These are phyloP conservation scores for Leptopterna dolabrata DNA, from an alignment of 2,888 invertebrate species.

Conservation along the genomic window DNA sequence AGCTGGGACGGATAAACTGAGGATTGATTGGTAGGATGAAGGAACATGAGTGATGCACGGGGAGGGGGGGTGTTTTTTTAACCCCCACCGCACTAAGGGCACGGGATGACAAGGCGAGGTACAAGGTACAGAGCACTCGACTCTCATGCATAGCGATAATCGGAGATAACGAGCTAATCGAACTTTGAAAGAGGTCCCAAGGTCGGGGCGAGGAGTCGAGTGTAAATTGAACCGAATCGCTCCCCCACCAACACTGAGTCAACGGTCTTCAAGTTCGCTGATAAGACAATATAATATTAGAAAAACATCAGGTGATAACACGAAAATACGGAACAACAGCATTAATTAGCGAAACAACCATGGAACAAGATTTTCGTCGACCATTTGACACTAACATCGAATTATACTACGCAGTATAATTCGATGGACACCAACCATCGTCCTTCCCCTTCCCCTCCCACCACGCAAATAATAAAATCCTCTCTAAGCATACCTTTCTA, in stretches of 20 bases:
- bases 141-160: background rate
- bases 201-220: background rate
- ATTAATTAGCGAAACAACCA: too few species aligned
- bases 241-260: background rate
- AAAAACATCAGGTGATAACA: too few species aligned
- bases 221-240: background rate
- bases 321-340: too few species aligned
- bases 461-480: too few species aligned
- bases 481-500: too few species aligned
- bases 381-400: too few species aligned
- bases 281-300: too few species aligned
- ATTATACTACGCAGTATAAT: too few species aligned
- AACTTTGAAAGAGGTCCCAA: slow-evolving; percentile 12
- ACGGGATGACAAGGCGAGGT: background rate
- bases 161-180: slow-evolving; percentile 15
- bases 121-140: slow-evolving; percentile 16
- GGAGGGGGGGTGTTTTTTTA: background rate
- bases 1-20: background rate
- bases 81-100: background rate
- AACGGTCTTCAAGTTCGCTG: too few species aligned
- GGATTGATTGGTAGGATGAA: background rate
- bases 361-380: too few species aligned
- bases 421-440: too few species aligned
- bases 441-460: too few species aligned
- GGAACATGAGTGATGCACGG: background rate